These are phyloP conservation scores for Aratinga solstitialis DNA, from an alignment of 2,797 vertebrate species.

Conservation along the genomic window DNA sequence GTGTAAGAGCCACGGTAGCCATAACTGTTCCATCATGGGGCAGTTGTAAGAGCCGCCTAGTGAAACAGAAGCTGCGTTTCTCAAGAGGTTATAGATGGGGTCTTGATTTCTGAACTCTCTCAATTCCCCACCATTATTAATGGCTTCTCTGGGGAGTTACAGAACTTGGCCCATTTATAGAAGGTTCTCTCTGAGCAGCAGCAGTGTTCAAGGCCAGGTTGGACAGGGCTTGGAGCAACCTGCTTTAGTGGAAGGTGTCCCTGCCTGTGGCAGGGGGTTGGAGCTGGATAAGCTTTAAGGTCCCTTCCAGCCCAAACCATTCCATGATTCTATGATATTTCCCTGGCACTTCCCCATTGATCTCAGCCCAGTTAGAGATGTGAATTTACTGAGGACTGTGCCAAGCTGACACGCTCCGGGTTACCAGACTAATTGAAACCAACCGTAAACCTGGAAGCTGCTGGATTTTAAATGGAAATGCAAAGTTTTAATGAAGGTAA, in stretches of 20 bases:
- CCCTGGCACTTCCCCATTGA: neutral
- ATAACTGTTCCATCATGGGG: rapidly evolving
- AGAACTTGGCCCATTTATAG: neutral
- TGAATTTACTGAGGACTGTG: neutral
- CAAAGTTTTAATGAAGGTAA: neutral
- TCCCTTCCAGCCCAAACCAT: neutral
- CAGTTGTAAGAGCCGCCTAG: neutral
- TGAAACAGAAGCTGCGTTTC: neutral
- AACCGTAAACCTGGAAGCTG: neutral
- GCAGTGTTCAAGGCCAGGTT: neutral
- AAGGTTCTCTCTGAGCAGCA: neutral
- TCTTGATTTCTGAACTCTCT: neutral
- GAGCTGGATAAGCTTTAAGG: neutral
- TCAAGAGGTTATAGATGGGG: neutral
- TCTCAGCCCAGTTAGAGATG: neutral
- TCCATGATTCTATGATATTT: neutral
- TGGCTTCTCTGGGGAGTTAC: neutral
- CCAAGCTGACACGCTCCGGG: neutral
- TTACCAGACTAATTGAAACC: neutral
- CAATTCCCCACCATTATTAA: neutral
- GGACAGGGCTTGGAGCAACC: neutral
- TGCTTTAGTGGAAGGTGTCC: neutral
- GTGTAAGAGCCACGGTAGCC: rapidly evolving
- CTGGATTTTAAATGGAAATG: neutral
- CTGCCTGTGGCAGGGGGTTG: neutral